Evolutionary conservation across 2,797 vertebrate genomes (phyloP).

Genomic region (Dromococcyx pavoninus): DNA sequence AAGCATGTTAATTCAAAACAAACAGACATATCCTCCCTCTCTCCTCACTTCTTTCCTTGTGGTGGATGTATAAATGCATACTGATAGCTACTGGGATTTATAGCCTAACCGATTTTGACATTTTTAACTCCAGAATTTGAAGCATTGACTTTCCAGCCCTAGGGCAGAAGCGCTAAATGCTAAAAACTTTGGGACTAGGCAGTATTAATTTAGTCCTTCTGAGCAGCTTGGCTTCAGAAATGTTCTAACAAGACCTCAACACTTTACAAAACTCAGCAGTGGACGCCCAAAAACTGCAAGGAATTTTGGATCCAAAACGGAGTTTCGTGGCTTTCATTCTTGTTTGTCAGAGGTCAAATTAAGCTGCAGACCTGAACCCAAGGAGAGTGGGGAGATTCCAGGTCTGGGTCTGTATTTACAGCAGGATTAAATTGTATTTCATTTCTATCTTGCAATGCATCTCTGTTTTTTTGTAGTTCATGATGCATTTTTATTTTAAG

Average conservation of each 20-base stretch:
- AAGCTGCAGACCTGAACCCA: background rate
- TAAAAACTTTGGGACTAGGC: background rate
- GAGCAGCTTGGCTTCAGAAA: constrained; percentile 27
- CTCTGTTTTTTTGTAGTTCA: background rate
- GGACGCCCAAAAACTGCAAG: constrained; percentile 24
- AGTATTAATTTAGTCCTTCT: constrained; percentile 51
- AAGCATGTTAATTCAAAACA: background rate
- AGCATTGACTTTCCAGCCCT: constrained; percentile 38
- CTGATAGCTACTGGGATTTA: constrained; percentile 35
- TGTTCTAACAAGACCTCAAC: background rate
- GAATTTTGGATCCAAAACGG: background rate
- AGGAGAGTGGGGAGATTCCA: background rate
- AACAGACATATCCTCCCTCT: background rate
- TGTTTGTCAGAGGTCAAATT: constrained; percentile 6
- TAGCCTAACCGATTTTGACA: constrained; percentile 50
- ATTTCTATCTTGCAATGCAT: background rate
- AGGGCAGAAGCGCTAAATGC: constrained; percentile 18
- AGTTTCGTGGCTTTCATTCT: background rate
- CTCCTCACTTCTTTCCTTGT: constrained; percentile 7
- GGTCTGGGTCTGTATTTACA: background rate
- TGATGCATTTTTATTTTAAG: background rate
- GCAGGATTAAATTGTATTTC: background rate
- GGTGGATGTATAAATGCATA: constrained; percentile 38
- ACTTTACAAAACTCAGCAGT: constrained; percentile 32
- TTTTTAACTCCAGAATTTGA: constrained; percentile 62